Evolutionary conservation across 1,140 invertebrate species (phyloP).

Genomic region (Lepidurus arcticus): DNA sequence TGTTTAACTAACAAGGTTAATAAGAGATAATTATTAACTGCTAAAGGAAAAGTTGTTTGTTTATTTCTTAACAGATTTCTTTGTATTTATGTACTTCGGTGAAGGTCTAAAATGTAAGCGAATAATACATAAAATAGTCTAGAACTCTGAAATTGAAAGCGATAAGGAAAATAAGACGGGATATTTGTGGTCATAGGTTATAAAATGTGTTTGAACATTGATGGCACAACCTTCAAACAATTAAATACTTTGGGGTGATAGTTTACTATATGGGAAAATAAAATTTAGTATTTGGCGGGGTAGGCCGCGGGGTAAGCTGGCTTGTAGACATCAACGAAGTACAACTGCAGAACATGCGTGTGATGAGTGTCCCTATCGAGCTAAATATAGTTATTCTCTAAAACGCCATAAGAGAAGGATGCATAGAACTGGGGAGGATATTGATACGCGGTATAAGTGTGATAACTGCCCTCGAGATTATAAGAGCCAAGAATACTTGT

Average conservation of each 20-base stretch:
- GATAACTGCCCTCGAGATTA: neutral
- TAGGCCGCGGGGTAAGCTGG: neutral
- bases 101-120: too few relatives aligned
- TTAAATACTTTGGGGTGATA: neutral
- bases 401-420: neutral
- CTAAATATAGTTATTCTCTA: neutral
- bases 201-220: constrained; percentile 3
- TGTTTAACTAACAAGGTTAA: constrained; percentile 43
- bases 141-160: too few relatives aligned
- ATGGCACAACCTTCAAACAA: neutral
- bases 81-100: neutral
- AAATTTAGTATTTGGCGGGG: neutral
- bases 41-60: too few relatives aligned
- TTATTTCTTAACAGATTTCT: constrained; percentile 25
- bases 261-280: neutral
- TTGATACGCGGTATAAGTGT: constrained; percentile 50
- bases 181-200: neutral
- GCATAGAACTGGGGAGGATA: constrained; percentile 30
- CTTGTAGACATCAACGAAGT: neutral
- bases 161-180: neutral
- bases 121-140: too few relatives aligned
- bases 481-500: neutral
- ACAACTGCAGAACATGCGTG: neutral
- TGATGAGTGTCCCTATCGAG: neutral
- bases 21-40: too few relatives aligned